Evolutionary conservation across 2,888 invertebrate species (phyloP), one percentile per base, ranked within the genome.

Genomic region (Scaptomyza cyrtandrae): DNA sequence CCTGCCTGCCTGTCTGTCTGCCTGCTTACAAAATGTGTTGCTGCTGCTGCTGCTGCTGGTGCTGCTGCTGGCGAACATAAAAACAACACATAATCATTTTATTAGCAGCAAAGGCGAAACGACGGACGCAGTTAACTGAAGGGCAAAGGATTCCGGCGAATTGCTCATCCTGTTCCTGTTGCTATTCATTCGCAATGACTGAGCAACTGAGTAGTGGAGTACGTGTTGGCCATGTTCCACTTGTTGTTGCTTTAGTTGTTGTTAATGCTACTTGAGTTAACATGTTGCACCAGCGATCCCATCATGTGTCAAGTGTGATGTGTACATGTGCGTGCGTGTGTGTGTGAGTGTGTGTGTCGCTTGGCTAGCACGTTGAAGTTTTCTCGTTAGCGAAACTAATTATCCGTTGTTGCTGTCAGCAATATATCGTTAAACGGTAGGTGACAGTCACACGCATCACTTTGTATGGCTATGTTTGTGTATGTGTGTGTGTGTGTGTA

Each of bases 341-440:
- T 19, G 35, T 56, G 54, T 58, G 60, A 11, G 46, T 63, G 57
- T 33, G 59, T 63, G 65, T 64, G 61, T 58, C 35, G 33, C 43
- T 64, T 41, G 56, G 49, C 77, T 71, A 64, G 79, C 79, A 81
- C 75, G 86, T 83, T 78, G 80, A 90, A 90, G 82, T 90, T 90
- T 90, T 88, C 90, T 90, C 90, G 89, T 90, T 90, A 90, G 88
- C 83, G 78, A 78, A 89, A 87, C 90, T 90, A 90, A 90, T 90
- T 90, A 90, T 86, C 73, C 82, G 83, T 88, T 88, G 88, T 89
- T 71, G 88, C 85, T 85, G 88, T 86, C 86, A 88, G 85, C 86
- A 83, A 88, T 86, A 88, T 88, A 88, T 75, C 84, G 84, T 85
- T 85, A 88, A 85, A 86, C 79, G 88, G 58, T 86, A 79, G 80